These are phyloP conservation scores for Meandrusa payeni DNA, from an alignment of 2,888 invertebrate species.

Conservation along the genomic window DNA sequence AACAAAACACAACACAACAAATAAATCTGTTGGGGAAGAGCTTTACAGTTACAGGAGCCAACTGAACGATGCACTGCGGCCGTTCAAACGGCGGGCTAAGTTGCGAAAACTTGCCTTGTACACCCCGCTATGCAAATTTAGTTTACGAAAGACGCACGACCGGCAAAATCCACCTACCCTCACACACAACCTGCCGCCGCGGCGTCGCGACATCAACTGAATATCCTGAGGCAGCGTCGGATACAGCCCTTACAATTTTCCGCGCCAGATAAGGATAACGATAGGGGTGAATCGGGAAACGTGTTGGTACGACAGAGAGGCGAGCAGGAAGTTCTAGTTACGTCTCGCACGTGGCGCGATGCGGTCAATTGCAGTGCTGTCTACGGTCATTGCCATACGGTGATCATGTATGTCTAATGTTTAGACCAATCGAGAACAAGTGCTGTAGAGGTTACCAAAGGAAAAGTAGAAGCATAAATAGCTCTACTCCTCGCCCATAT, in stretches of 20 bases:
- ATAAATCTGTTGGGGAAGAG: slow-evolving; percentile 2
- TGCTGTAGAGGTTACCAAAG: not conserved
- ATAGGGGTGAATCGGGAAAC: slow-evolving; percentile 39
- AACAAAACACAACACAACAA: slow-evolving; percentile 19
- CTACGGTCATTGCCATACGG: slow-evolving; percentile 74
- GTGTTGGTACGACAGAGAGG: slow-evolving; percentile 43
- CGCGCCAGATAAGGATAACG: slow-evolving; percentile 49
- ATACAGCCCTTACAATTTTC: slow-evolving; percentile 66
- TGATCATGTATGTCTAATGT: slow-evolving; percentile 48
- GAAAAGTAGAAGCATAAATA: not conserved
- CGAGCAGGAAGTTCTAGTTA: slow-evolving; percentile 42
- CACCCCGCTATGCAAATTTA: slow-evolving; percentile 37
- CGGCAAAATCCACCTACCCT: slow-evolving; percentile 36
- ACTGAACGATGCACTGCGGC: slow-evolving; percentile 15
- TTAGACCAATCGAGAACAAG: slow-evolving; percentile 10
- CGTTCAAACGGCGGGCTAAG: slow-evolving; percentile 28
- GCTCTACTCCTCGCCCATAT: too few species aligned
- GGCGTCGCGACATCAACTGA: slow-evolving; percentile 61
- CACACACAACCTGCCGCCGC: slow-evolving; percentile 46
- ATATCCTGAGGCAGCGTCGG: slow-evolving; percentile 42
- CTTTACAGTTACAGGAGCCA: slow-evolving; percentile 11
- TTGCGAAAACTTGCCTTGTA: slow-evolving; percentile 36
- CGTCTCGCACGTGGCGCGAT: slow-evolving; percentile 67
- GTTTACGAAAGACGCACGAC: slow-evolving; percentile 36
- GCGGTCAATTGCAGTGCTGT: slow-evolving; percentile 70